phyloP scores from a whole-genome alignment of 2,113 vertebrate species.

The Lepus timidus region DNA sequence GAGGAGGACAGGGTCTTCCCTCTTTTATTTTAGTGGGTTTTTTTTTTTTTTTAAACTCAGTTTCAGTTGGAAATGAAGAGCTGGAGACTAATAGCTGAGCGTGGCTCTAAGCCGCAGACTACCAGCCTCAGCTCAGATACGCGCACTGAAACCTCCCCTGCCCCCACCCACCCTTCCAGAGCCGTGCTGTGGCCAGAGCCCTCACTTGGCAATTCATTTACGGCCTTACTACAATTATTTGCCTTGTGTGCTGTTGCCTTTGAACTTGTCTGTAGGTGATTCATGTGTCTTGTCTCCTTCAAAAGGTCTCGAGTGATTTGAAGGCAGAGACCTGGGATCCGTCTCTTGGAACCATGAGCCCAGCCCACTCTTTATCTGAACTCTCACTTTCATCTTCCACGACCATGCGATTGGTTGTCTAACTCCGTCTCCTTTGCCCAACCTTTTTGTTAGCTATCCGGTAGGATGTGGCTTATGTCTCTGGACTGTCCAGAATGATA shows the following conservation, averaged over 20 bases:
- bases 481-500: background rate
- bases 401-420: background rate
- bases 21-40: background rate
- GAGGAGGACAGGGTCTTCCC: background rate
- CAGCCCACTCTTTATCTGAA: background rate
- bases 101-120: background rate
- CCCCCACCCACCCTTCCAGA: background rate
- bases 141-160: rapidly evolving
- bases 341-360: background rate
- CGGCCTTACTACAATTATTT: rapidly evolving
- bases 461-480: background rate
- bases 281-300: background rate
- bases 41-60: background rate
- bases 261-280: background rate
- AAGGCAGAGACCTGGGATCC: background rate
- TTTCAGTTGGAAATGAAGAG: slow-evolving; percentile 33
- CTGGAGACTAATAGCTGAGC: slow-evolving; percentile 74
- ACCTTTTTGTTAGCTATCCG: background rate
- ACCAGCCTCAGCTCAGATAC: background rate
- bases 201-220: background rate
- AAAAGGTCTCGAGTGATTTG: background rate
- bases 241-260: background rate
- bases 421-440: background rate
- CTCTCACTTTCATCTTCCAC: background rate
- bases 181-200: background rate